Evolutionary conservation across 2,888 invertebrate genomes (phyloP).

Genomic region (Amphipyra tragopoginis): DNA sequence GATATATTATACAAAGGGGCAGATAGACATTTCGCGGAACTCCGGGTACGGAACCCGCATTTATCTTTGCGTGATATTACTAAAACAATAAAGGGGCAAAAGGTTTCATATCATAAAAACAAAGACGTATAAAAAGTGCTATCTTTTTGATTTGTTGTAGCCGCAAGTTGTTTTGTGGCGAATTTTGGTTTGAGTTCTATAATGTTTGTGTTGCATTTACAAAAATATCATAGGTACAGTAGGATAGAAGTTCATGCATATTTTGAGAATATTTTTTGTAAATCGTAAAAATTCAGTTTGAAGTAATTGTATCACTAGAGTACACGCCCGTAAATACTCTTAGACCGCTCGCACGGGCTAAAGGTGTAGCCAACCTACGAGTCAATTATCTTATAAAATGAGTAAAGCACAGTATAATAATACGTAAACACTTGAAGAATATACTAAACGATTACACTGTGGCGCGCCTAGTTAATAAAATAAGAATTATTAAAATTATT

Average conservation of each 20-base stretch:
- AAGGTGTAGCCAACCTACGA: too few relatives aligned
- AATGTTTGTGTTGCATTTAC: constrained; percentile 7
- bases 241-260: background rate
- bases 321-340: too few relatives aligned
- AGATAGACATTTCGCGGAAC: constrained; percentile 14
- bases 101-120: constrained; percentile 59
- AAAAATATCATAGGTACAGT: background rate
- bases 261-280: too few relatives aligned
- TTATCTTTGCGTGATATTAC: constrained; percentile 58
- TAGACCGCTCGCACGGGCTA: too few relatives aligned
- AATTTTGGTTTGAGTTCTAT: constrained; percentile 18
- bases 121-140: constrained; percentile 55
- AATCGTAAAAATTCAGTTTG: too few relatives aligned
- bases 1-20: constrained; percentile 31
- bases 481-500: too few relatives aligned
- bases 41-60: constrained; percentile 36
- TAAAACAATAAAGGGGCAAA: constrained; percentile 63
- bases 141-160: constrained; percentile 60
- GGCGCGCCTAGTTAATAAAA: too few relatives aligned
- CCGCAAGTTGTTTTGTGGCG: constrained; percentile 33
- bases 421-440: too few relatives aligned
- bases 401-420: too few relatives aligned
- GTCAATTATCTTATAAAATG: too few relatives aligned
- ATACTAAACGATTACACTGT: too few relatives aligned
- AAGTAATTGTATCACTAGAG: too few relatives aligned